These are phyloP conservation scores for Pheosia gnoma DNA, from an alignment of 2,888 invertebrate genomes.

Conservation along the genomic window DNA sequence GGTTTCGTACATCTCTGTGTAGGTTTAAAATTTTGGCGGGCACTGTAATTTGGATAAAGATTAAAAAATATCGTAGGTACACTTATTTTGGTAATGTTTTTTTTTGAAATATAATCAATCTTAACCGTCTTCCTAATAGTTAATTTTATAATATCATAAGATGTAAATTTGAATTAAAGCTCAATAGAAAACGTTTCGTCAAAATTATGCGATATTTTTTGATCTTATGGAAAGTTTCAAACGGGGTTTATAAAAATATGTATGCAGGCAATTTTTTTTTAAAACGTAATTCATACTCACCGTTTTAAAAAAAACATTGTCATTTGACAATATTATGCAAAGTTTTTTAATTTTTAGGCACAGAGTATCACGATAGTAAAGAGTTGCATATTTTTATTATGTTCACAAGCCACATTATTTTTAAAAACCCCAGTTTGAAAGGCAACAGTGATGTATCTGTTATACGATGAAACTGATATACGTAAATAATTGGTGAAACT, in stretches of 20 bases:
- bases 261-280: too few relatives aligned
- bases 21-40: constrained; percentile 32
- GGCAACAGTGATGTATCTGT: constrained; percentile 57
- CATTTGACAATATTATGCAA: too few relatives aligned
- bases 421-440: constrained; percentile 19
- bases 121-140: constrained; percentile 24
- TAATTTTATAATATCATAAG: constrained; percentile 1
- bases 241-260: constrained; percentile 3
- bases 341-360: too few relatives aligned
- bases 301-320: too few relatives aligned
- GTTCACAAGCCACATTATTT: background rate
- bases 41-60: constrained; percentile 24
- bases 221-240: background rate
- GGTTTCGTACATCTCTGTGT: constrained; percentile 32
- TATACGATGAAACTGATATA: constrained; percentile 78
- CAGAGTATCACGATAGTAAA: too few relatives aligned
- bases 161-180: background rate
- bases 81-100: constrained; percentile 20
- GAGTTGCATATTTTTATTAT: background rate
- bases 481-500: constrained; percentile 70
- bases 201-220: constrained; percentile 6
- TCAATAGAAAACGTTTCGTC: background rate
- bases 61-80: constrained; percentile 41
- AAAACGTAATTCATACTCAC: too few relatives aligned
- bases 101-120: constrained; percentile 8